A percentile compares a stretch with the other conserved stretches of the same genome.
Evolutionary conservation across 2,113 vertebrate species (phyloP).

Genomic region (Ictidomys tridecemlineatus): DNA sequence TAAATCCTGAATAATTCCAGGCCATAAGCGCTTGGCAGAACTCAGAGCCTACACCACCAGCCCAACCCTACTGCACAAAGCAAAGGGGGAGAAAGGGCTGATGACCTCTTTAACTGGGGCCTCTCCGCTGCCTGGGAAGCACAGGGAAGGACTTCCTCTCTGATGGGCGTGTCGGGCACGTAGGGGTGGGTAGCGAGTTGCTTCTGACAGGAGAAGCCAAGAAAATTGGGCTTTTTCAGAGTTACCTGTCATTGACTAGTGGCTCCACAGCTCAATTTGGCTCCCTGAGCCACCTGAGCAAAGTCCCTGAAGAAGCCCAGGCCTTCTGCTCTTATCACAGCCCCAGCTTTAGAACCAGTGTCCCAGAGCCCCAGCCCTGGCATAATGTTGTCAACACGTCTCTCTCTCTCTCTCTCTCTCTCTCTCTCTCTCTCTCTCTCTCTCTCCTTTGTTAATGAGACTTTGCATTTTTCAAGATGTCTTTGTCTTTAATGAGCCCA

Average conservation of each 20-base stretch:
- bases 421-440: too few species aligned
- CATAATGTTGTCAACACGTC: too few species aligned
- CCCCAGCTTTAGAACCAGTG: not conserved
- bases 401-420: too few species aligned
- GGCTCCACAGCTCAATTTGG: not conserved
- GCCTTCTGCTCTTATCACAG: not conserved
- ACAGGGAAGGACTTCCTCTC: not conserved
- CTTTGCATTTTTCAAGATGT: not conserved
- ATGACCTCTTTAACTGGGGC: not conserved
- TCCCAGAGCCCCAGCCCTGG: not conserved
- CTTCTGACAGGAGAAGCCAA: not conserved
- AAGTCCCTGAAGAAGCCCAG: not conserved
- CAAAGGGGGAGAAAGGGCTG: not conserved
- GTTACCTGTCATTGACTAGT: not conserved
- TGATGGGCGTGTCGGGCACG: not conserved
- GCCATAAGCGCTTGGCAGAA: not conserved
- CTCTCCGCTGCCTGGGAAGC: not conserved
- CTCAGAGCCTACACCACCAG: not conserved
- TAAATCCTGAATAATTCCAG: not conserved
- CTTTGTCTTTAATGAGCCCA: constrained; percentile 55
- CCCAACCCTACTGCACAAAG: not conserved
- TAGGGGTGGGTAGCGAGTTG: not conserved
- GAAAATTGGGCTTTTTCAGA: not conserved
- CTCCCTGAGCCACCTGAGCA: not conserved
- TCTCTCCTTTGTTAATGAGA: not conserved